A percentile compares a stretch with the other conserved stretches of the same genome.
Conservation (phyloP, 2,888 invertebrate species). For the Gerris lacustris region DNA sequence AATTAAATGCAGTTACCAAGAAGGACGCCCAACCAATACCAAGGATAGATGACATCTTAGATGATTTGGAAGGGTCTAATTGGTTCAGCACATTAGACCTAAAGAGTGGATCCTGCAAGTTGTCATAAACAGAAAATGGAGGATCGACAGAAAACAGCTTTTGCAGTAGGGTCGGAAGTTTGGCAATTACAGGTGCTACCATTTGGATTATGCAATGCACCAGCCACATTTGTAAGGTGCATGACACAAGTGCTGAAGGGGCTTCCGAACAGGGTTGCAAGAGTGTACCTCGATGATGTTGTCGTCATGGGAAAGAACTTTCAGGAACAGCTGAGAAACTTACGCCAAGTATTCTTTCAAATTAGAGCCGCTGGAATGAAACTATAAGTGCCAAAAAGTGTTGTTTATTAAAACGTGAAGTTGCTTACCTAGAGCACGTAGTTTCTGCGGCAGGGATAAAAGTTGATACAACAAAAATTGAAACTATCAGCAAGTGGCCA, state of each 20-base stretch:
- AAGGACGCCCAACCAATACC: conserved; percentile 7
- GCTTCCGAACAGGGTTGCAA: not conserved
- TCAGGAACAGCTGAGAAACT: not conserved
- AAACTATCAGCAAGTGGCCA: no score
- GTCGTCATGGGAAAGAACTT: conserved; percentile 1
- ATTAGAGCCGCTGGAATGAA: not conserved
- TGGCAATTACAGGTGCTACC: not conserved
- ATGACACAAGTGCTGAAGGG: not conserved
- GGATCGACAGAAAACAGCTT: conserved; percentile 13
- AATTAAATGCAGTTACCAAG: not conserved
- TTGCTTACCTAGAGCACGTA: no score
- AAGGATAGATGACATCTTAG: conserved; percentile 2
- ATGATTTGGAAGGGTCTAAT: not conserved
- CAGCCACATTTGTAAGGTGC: not conserved
- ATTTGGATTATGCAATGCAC: no score
- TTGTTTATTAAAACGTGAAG: not conserved
- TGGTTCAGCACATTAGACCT: conserved; percentile 7
- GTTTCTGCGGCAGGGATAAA: no score
- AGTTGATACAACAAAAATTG: no score
- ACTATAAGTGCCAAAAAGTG: not conserved
- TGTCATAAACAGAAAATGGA: not conserved
- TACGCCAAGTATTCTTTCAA: not conserved
- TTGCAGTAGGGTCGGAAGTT: not conserved
- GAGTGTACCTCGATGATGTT: conserved; percentile 15
- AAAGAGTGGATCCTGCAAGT: conserved; percentile 8